Conservation (phyloP, 2,888 invertebrate genomes). For the Conus canariensis region DNA sequence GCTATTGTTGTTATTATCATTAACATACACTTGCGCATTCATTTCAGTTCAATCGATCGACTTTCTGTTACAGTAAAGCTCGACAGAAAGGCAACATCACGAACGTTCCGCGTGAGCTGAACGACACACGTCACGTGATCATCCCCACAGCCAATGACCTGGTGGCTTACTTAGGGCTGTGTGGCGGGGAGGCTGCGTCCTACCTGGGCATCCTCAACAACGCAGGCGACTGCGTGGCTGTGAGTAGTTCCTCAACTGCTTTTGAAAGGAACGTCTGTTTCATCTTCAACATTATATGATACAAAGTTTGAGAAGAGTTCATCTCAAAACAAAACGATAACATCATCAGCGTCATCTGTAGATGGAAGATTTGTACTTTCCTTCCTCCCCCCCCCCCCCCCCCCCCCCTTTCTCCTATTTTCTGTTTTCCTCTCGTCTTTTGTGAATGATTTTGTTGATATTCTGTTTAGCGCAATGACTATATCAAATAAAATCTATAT, state of each 20-base stretch:
- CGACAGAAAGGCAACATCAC: slow-evolving; percentile 47
- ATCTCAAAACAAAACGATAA: background rate
- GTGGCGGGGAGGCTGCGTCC: slow-evolving; percentile 60
- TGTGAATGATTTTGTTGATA: background rate
- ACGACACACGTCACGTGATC: slow-evolving; percentile 50
- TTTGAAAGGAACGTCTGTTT: no score
- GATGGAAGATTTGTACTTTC: no score
- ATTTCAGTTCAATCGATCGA: no score
- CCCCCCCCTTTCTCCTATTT: background rate
- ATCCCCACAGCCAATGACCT: slow-evolving; percentile 55
- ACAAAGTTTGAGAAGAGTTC: background rate
- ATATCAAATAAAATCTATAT: no score
- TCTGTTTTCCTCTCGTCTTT: no score
- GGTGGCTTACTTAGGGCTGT: slow-evolving; percentile 56
- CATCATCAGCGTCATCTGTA: no score
- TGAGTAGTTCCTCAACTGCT: slow-evolving; percentile 45
- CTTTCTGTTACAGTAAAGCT: slow-evolving; percentile 39
- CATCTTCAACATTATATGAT: background rate
- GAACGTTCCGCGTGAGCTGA: slow-evolving; percentile 38
- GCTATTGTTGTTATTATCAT: no score
- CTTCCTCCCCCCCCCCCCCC: background rate
- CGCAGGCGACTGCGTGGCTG: slow-evolving; percentile 61
- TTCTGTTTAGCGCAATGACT: no score
- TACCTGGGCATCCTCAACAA: slow-evolving; percentile 61
- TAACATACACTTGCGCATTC: no score